Conservation (phyloP, 2,797 vertebrate genomes). For the Australoheros facetus region DNA sequence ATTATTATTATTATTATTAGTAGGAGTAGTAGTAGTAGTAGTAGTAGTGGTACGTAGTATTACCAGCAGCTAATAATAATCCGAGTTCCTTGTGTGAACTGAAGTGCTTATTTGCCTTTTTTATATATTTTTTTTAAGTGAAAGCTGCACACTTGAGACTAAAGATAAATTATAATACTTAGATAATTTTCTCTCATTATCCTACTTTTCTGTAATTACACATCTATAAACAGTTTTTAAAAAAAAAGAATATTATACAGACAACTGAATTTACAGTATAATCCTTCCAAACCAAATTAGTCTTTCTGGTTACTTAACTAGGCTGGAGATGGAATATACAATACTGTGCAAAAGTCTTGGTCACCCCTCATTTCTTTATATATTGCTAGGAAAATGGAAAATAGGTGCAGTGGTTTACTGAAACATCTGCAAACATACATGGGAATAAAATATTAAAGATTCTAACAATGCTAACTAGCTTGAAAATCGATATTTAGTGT, state of each 20-base stretch:
- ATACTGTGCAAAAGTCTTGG: too few relatives aligned
- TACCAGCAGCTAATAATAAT: too few relatives aligned
- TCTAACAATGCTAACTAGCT: too few relatives aligned
- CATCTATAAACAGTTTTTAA: background rate
- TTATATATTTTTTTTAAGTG: background rate
- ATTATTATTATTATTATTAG: too few relatives aligned
- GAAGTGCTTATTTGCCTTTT: background rate
- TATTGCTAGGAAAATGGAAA: too few relatives aligned
- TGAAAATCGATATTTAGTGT: too few relatives aligned
- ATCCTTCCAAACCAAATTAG: background rate
- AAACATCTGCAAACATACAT: too few relatives aligned
- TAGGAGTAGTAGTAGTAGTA: too few relatives aligned
- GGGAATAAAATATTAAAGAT: too few relatives aligned
- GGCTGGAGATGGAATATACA: background rate
- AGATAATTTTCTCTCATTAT: background rate
- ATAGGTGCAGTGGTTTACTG: too few relatives aligned
- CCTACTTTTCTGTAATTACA: background rate
- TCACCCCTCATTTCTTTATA: too few relatives aligned
- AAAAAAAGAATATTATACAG: background rate
- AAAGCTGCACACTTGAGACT: background rate
- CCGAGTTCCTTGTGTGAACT: background rate
- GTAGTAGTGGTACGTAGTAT: too few relatives aligned
- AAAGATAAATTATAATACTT: background rate
- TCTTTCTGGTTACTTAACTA: background rate
- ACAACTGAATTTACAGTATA: background rate